phyloP scores from a whole-genome alignment of 2,888 invertebrate species.

The Chrysodeixis includens region DNA sequence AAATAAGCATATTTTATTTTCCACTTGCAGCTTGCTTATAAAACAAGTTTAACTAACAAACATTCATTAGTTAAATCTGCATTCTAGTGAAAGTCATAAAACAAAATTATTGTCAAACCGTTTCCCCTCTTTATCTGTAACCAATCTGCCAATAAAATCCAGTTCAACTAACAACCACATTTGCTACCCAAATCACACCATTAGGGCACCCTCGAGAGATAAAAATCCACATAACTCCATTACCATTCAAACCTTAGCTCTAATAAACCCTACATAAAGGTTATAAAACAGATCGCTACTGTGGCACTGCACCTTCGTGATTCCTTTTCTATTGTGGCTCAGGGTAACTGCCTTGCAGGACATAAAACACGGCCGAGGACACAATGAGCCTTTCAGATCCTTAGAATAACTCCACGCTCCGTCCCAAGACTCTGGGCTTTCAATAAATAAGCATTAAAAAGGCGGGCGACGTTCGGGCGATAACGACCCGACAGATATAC shows the following conservation, averaged over 20 bases:
- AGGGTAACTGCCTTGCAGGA: conserved; percentile 48
- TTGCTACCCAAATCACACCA: conserved; percentile 8
- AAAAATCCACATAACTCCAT: conserved; percentile 27
- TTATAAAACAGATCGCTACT: conserved; percentile 27
- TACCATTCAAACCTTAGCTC: conserved; percentile 35
- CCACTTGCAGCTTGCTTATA: no score
- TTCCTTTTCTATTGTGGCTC: conserved; percentile 58
- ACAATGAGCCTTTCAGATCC: conserved; percentile 85
- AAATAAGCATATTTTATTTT: no score
- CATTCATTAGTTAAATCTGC: no score
- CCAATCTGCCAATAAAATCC: background rate
- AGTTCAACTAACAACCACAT: background rate
- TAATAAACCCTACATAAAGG: conserved; percentile 30
- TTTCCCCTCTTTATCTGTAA: background rate
- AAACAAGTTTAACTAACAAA: no score
- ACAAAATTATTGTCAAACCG: no score
- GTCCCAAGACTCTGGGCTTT: conserved; percentile 65
- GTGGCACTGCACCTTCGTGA: conserved; percentile 53
- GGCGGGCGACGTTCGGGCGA: conserved; percentile 69
- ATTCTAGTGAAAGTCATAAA: no score
- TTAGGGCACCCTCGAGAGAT: conserved; percentile 7
- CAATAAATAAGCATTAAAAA: conserved; percentile 88
- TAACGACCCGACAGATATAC: conserved; percentile 69
- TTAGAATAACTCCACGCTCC: conserved; percentile 79
- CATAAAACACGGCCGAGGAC: conserved; percentile 80